Evolutionary conservation across 1,140 invertebrate species (phyloP), one percentile per base, ranked within the genome.

Genomic region (Helicoverpa zea): DNA sequence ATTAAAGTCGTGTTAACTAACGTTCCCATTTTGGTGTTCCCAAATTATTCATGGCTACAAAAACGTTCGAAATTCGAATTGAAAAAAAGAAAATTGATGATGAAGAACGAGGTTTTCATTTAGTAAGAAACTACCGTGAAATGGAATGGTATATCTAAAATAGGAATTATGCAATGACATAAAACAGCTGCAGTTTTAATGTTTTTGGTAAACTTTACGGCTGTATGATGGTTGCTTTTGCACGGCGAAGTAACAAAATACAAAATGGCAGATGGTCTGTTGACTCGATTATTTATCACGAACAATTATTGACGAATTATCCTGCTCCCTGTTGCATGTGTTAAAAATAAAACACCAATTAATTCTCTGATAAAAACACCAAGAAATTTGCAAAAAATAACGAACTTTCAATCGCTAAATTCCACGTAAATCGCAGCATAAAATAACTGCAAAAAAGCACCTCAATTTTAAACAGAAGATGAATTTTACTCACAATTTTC

Each of bases 401-500:
- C 3, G n/a, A 54, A 13, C 13, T 59, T 59, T 4, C 52, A 4
- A 13, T 7, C 30, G 58, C 13, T 2, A 23, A 49, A 9, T 49
- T 47, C 16, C 54, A 5, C 49, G 35, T 18, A 59, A 58, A 47
- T 58, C n/a, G 35, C 56, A 49, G 49, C n/a, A 30, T 16, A 47
- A 75, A 75, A 18, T 16, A 2, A 47, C 18, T 68, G 11, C 18
- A 63, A 68, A 68, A 51, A 51, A 43, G 12, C 16, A 49, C 30
- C 16, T 43, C 18, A 35, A 52, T 29, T 13, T 47, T 35, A 35
- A 30, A 30, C 18, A 30, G 13, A 52, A 72, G 70, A 63, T 52
- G 23, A 76, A 76, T 47, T 35, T 63, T 76, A 76, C 74, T 76
- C 18, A 76, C 74, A 76, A 14, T 76, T 76, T 61, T 75, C 47